Base-by-base conservation (phyloP, 2,113 vertebrate species). In the Lepus europaeus region DNA sequence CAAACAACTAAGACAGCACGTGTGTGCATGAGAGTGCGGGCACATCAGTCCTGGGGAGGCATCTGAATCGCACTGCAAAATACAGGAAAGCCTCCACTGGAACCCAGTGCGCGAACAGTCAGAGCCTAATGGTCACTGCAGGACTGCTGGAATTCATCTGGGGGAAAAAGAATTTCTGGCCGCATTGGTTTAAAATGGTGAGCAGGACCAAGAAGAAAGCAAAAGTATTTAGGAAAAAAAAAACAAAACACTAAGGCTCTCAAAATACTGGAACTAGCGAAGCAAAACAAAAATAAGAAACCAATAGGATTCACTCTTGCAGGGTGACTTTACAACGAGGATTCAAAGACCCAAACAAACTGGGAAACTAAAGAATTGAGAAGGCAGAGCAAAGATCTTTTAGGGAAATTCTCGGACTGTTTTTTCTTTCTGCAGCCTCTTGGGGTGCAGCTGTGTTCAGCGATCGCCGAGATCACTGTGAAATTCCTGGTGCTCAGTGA, bases 61-160 rank as follows among this genome's bases (percentile, higher is more conserved):
- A 81, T 92, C 90, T 91, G 87, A 92, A 95, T 49, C 88, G 86
- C 82, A 92, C 39, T 90, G 77, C 14, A 22, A 95, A 88, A 90
- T 87, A 83, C 23, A 83, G 53, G 49, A 70, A 64, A 80, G 36
- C 49, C 69, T 82, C 81, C 33, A 23, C n/a, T 81, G 91, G 86
- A 76, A 36, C 36, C 36, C 36, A 89, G 88, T 76, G 69, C 83
- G 70, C 49, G 87, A 68, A 61, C 69, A 91, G 83, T 86, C 64
- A 84, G 45, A 11, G 36, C 73, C 92, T 85, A 78, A 51, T 64
- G 14, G 14, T 89, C 49, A 56, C 22, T 77, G 7, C 0, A 39
- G 49, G 70, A 23, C 53, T 53, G 6, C 76, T 82, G 53, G 39
- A 63, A 63, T 83, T 94, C 64, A 31, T 22, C 56, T 19, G 19